Evolutionary conservation across 2,113 vertebrate genomes (phyloP), one percentile per base, ranked within the genome.

Genomic region (Nymphicus hollandicus): DNA sequence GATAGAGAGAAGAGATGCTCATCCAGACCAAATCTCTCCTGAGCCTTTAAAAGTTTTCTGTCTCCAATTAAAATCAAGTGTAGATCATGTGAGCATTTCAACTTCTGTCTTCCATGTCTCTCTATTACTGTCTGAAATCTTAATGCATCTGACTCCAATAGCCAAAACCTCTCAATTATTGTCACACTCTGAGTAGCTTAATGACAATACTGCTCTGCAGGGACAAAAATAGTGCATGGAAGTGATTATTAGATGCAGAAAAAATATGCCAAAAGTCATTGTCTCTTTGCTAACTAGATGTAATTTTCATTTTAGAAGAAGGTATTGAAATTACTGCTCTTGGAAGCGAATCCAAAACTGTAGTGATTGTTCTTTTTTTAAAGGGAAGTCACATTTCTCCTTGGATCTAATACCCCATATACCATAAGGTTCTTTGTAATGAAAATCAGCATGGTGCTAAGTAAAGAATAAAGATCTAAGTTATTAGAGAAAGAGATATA

Each of bases 151-250:
- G 65, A 61, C 44, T 94, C 29, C 46, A 61, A 2, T 61, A 92
- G 74, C 91, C 85, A 86, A 92, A 96, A 85, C 44, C 35, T 88
- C 78, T 85, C 81, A 70, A 41, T 85, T 93, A 64, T 39, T 88
- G 80, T 92, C 89, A 80, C 47, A 37, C 66, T 81, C 46, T 31
- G 11, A 47, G 56, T 60, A 73, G 64, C 68, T 92, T 78, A 68
- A 41, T 89, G 68, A 47, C 64, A 80, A 66, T 81, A 82, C 86
- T 70, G 11, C 55, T 69, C 89, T 77, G 3, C 35, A 43, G 61
- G 53, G 53, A 49, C 65, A 61, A 92, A 84, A 18, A 39, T 4
- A 80, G 70, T 72, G 89, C 87, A 77, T 66, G 63, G 50, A 82
- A 87, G 43, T 47, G 71, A 80, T 94, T 70, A 87, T 80, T 92